Conservation (phyloP, 1,140 invertebrate species). For the Eriosoma lanigerum region DNA sequence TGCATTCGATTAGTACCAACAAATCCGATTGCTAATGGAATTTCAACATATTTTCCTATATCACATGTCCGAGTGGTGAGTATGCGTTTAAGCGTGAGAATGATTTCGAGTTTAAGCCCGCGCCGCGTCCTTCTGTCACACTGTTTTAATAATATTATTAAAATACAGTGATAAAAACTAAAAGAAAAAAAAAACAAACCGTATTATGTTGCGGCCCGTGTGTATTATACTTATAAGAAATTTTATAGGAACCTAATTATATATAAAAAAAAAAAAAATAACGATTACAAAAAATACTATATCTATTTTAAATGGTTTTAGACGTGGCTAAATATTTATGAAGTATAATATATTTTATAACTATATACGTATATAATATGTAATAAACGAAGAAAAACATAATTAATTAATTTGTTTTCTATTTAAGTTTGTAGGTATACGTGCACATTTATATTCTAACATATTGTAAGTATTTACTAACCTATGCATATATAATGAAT, state of each 20-base stretch:
- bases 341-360: background rate
- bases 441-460: too few relatives aligned
- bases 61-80: background rate
- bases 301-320: background rate
- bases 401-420: conserved; percentile 17
- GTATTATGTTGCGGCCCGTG: too few relatives aligned
- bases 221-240: too few relatives aligned
- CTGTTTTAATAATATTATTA: too few relatives aligned
- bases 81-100: conserved; percentile 31
- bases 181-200: background rate
- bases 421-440: too few relatives aligned
- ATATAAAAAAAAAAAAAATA: too few relatives aligned
- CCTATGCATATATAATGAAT: too few relatives aligned
- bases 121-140: background rate
- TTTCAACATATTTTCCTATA: conserved; percentile 2
- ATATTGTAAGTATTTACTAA: too few relatives aligned
- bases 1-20: conserved; percentile 13
- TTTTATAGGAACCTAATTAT: too few relatives aligned
- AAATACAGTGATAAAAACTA: background rate
- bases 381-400: background rate
- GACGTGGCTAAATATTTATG: background rate
- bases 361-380: background rate
- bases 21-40: conserved; percentile 36
- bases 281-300: too few relatives aligned
- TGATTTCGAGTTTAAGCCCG: background rate